Evolutionary conservation across 2,888 invertebrate species (phyloP), one percentile per base, ranked within the genome.

Genomic region (Hirtodrosophila confusa): DNA sequence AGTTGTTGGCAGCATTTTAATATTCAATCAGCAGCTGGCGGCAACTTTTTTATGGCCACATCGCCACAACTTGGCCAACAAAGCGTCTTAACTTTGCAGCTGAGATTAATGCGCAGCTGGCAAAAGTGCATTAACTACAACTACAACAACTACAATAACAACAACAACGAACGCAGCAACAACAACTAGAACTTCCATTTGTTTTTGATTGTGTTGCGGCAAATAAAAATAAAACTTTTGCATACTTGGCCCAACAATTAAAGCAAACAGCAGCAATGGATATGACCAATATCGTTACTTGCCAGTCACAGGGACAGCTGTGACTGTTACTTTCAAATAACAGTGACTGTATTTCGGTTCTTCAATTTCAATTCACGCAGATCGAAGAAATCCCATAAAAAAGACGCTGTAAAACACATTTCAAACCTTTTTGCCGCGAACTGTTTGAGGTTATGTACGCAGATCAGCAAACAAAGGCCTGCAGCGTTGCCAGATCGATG

Each of bases 1-100:
- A 39, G 62, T 37, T 36, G 61, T 35, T 56, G 70, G 68, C 72
- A 67, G 74, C 70, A 66, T 86, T 86, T 80, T 84, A 80, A 80
- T 86, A 80, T 87, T 83, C 82, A 83, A 83, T 83, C 82, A 87
- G 68, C 82, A 82, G 86, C 86, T 82, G 78, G 69, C 69, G 56
- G 39, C 39, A 67, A 72, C 49, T 82, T 75, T 65, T 68, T 74
- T 64, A 65, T 75, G 74, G 78, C 73, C 68, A 60, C 33, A 49
- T 39, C 54, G 49, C 41, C 36, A 67, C 49, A 63, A 63, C 69
- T 75, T 71, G 61, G 62, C 48, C 61, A 69, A 67, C 53, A 40
- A 8, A 9, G 55, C 45, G 31, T 47, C 57, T 68, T 55, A 54
- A 58, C 45, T 75, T 73, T 66, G 31, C 54, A 56, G 69, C 71